Evolutionary conservation across 2,888 invertebrate species (phyloP), one percentile per base, ranked within the genome.

Genomic region (Meandrusa payeni): DNA sequence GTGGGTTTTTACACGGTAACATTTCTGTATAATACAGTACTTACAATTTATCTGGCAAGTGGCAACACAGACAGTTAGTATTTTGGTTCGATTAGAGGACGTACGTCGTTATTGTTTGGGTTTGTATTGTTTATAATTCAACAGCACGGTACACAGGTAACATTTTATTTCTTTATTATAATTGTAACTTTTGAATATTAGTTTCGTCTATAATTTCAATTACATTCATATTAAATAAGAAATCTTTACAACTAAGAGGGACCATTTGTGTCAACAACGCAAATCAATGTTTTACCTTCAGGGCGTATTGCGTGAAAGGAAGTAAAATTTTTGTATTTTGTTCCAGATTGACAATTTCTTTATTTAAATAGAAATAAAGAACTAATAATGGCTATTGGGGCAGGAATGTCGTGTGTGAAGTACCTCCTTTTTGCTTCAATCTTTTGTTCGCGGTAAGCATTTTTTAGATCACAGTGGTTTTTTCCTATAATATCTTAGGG

Each of bases 361-460:
- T 63, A 59, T 60, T 54, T 57, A 54, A 51, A 62, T 51, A 56
- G 52, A 48, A 41, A 64, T 89, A 82, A 76, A 60, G 46, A 54
- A 17, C 11, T 10, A 12, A 31, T 60, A 67, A 94, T 93, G 93
- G 93, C 93, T 86, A 90, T 93, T 61, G 92, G 92, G 56, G 92
- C 92, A 58, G 94, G 94, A 69, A 94, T 95, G 92, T 92, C 94
- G 61, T 95, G 95, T 87, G 92, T 96, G 60, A 97, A 97, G 85
- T 96, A 95, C 76, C 90, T 97, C 47, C 90, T 97, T 96, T 96
- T 79, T 90, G 93, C 59, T 95, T 96, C 89, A 97, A 96, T 83
- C 90, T 96, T 57, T 80, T 95, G 56, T 94, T 96, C 87, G 95
- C 95, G 83, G 97, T 97, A 86, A 93, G 95, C 90, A 58, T 52